Evolutionary conservation across 2,888 invertebrate species (phyloP), one percentile per base, ranked within the genome.

Genomic region (Dasypolia templi): DNA sequence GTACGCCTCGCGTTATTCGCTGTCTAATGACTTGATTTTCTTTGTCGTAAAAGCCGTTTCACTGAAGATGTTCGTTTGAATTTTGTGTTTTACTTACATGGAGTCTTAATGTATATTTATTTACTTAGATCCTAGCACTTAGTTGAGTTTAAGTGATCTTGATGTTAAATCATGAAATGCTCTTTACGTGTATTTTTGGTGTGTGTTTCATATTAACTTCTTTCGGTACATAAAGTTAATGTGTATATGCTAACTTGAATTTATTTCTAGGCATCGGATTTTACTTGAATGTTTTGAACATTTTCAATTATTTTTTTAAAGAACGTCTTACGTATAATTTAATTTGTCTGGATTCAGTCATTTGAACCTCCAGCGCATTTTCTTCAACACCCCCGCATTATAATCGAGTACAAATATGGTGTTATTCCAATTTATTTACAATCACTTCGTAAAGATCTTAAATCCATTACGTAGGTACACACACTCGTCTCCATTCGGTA

Each of bases 11-110:
- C 32, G n/a, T 64, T 55, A 90, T 89, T 88, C 88, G 87, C 88
- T 87, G 89, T 88, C 92, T 94, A 94, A 94, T 94, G 94, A 92
- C 93, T 91, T 91, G 91, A 94, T 93, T 93, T 92, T 92, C 90
- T 90, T 86, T 87, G 88, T 90, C 91, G 90, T 92, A 91, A 92
- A 92, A 92, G 90, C 75, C 67, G 75, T 86, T 79, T 76, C 77
- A 85, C 77, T 80, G 69, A 69, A 70, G 63, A 79, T 77, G 76
- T 82, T 69, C 59, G 69, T 68, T 80, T 72, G 70, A 81, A 81
- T 77, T 58, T 71, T 73, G 71, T 65, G 56, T 76, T 67, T 66
- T 56, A 73, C 69, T 75, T 75, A 35, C 56, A 56, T 44, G 14
- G 5, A 71, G 55, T 65, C 64, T 53, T 83, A 67, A 61, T 79